phyloP scores from a whole-genome alignment of 2,888 invertebrate species.

The Drosophila flavopinicola region DNA sequence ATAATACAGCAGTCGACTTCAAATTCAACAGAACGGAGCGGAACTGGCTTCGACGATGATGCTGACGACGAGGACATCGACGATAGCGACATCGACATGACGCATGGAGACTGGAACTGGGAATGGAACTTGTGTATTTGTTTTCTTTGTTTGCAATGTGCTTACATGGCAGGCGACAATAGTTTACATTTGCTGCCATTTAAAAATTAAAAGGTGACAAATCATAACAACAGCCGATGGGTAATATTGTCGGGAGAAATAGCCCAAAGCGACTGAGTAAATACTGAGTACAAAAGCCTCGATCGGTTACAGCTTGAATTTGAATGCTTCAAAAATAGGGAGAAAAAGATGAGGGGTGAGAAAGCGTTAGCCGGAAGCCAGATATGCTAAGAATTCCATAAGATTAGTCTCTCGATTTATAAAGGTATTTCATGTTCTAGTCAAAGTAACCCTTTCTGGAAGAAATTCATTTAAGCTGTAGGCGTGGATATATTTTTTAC shows the following conservation, averaged over 20 bases:
- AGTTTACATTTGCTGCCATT: constrained; percentile 76
- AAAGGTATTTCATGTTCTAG: neutral
- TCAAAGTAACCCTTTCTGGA: too few species aligned
- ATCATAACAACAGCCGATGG: constrained; percentile 67
- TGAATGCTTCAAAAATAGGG: neutral
- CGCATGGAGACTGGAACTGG: constrained; percentile 38
- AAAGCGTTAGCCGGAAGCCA: constrained; percentile 27
- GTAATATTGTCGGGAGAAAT: constrained; percentile 7
- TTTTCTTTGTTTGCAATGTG: constrained; percentile 64
- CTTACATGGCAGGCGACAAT: constrained; percentile 73
- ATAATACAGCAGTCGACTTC: constrained; percentile 38
- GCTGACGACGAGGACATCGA: constrained; percentile 21
- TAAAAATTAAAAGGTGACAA: constrained; percentile 78
- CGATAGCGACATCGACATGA: constrained; percentile 56
- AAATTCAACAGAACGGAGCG: constrained; percentile 13
- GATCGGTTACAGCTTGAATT: constrained; percentile 3
- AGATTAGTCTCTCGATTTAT: too few species aligned
- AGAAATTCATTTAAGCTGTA: too few species aligned
- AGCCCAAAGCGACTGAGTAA: constrained; percentile 10
- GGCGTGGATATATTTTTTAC: too few species aligned
- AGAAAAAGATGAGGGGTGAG: too few species aligned
- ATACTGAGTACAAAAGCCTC: constrained; percentile 52
- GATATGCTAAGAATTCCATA: constrained; percentile 2
- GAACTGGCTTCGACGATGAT: constrained; percentile 20
- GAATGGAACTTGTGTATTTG: constrained; percentile 53